Conservation (phyloP, 2,797 vertebrate genomes). For the Trachops cirrhosus region DNA sequence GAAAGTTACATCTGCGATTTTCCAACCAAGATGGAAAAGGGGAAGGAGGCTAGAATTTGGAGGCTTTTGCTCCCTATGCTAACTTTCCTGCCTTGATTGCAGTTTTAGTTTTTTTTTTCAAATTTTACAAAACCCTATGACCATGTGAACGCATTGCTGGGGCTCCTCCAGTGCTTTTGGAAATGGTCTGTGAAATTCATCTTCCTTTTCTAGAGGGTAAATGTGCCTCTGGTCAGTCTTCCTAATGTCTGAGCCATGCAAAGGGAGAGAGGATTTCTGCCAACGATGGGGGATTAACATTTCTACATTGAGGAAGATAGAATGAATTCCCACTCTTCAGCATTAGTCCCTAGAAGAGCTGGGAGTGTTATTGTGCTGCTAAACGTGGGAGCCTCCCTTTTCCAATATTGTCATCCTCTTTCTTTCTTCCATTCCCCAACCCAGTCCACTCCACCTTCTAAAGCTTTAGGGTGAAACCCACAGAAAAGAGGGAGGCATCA, state of each 20-base stretch:
- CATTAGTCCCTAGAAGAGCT: not conserved
- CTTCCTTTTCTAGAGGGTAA: not conserved
- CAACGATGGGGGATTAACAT: not conserved
- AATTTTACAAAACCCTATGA: conserved; percentile 45
- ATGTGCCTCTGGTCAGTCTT: not conserved
- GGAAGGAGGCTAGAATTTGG: not conserved
- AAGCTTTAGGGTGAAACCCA: not conserved
- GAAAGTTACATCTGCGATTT: not conserved
- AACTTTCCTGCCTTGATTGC: not conserved
- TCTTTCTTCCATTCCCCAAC: not conserved
- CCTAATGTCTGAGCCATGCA: not conserved
- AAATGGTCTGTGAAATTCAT: not conserved
- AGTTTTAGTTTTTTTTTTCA: not conserved
- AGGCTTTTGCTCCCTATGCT: not conserved
- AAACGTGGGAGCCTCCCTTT: not conserved
- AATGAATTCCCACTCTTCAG: not conserved
- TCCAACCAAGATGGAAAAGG: not conserved
- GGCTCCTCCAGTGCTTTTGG: not conserved
- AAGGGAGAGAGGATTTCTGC: not conserved
- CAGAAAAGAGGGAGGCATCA: not conserved
- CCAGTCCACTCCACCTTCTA: not conserved
- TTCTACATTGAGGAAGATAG: not conserved
- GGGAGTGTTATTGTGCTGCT: not conserved
- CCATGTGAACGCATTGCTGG: not conserved
- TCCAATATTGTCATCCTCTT: not conserved